These are phyloP conservation scores for Salmo trutta DNA, from an alignment of 2,797 vertebrate species.

Conservation along the genomic window DNA sequence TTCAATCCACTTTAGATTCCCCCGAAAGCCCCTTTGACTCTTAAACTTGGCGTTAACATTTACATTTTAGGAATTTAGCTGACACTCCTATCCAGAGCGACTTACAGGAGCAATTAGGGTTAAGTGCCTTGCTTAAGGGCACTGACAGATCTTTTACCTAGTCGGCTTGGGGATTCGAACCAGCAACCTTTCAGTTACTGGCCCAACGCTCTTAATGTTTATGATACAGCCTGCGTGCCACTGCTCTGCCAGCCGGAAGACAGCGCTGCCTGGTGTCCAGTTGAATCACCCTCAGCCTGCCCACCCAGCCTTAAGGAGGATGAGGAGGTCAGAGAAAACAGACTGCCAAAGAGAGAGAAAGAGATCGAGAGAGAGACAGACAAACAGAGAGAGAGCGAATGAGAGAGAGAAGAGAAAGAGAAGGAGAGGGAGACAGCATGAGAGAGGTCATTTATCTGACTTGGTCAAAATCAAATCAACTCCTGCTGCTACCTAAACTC, in stretches of 20 bases:
- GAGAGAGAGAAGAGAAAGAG: background rate
- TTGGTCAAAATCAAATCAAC: slow-evolving; percentile 12
- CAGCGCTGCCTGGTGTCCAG: slow-evolving; percentile 62
- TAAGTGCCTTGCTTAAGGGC: too few relatives aligned
- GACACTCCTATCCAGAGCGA: too few relatives aligned
- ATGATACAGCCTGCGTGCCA: slow-evolving; percentile 12
- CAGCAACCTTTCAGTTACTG: too few relatives aligned
- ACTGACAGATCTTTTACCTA: too few relatives aligned
- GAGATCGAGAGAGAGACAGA: too few relatives aligned
- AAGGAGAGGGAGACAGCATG: background rate
- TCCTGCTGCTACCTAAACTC: slow-evolving; percentile 41
- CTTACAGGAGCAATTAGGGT: too few relatives aligned
- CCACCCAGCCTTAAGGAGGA: slow-evolving; percentile 47
- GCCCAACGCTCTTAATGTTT: background rate
- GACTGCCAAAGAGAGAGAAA: background rate
- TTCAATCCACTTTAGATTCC: slow-evolving; percentile 31
- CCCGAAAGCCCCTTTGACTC: slow-evolving; percentile 30
- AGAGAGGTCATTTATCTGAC: slow-evolving; percentile 12
- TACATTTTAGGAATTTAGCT: too few relatives aligned
- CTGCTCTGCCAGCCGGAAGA: slow-evolving; percentile 63
- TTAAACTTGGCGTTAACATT: background rate
- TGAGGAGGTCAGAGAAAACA: slow-evolving; percentile 65
- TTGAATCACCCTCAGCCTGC: slow-evolving; percentile 73
- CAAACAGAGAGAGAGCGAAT: too few relatives aligned
- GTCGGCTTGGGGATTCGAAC: too few relatives aligned